These are phyloP conservation scores for Rhodophaea formosa DNA, from an alignment of 2,888 invertebrate genomes.

Conservation along the genomic window DNA sequence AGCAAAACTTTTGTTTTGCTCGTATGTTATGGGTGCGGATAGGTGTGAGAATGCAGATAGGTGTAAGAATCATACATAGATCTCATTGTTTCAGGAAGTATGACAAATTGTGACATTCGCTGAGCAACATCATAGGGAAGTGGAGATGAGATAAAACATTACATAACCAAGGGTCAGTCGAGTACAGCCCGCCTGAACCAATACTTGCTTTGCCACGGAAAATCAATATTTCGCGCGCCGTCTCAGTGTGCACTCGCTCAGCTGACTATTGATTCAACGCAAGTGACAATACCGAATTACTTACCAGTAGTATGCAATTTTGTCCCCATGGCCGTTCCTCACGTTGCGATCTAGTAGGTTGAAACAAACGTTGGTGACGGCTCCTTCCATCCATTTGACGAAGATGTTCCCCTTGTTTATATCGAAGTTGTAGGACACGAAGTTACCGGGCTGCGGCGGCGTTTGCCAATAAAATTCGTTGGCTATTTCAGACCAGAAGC, in stretches of 20 bases:
- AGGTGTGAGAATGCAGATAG: no score
- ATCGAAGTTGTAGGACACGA: constrained; percentile 96
- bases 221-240: constrained; percentile 74
- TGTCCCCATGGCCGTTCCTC: constrained; percentile 92
- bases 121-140: constrained; percentile 2
- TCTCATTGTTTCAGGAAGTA: not conserved
- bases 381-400: constrained; percentile 97
- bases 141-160: constrained; percentile 17
- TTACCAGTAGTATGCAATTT: constrained; percentile 97
- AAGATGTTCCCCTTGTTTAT: constrained; percentile 92
- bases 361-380: constrained; percentile 96
- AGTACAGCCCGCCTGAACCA: constrained; percentile 20
- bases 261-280: constrained; percentile 62
- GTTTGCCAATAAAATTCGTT: constrained; percentile 96
- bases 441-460: constrained; percentile 86
- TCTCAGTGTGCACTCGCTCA: constrained; percentile 62
- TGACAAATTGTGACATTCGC: constrained; percentile 2
- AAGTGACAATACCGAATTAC: constrained; percentile 48
- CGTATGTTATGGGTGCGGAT: no score
- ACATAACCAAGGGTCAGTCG: constrained; percentile 15
- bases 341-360: constrained; percentile 97
- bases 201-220: constrained; percentile 33
- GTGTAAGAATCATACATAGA: not conserved
- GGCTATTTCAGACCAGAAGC: constrained; percentile 97
- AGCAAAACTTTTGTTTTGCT: no score